These are phyloP conservation scores for Branchipolynoe longqiensis DNA, from an alignment of 2,888 invertebrate species.

Conservation along the genomic window DNA sequence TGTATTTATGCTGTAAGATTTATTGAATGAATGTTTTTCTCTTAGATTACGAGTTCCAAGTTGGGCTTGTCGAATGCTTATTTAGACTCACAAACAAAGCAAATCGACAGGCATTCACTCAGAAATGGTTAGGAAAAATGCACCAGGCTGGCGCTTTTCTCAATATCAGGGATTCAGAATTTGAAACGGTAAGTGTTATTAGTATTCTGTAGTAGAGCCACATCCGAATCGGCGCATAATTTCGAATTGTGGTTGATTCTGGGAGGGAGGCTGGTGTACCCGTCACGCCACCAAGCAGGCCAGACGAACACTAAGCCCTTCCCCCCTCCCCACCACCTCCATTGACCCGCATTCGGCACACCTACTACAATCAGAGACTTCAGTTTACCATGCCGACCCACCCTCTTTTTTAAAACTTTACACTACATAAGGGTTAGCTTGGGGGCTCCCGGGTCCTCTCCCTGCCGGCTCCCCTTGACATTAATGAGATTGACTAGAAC, in stretches of 20 bases:
- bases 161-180: constrained; percentile 32
- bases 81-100: constrained; percentile 29
- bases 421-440: too few species aligned
- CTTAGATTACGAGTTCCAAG: constrained; percentile 42
- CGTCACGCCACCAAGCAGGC: too few species aligned
- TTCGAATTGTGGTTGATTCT: background rate
- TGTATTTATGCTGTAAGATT: background rate
- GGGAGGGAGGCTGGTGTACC: too few species aligned
- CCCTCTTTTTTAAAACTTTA: too few species aligned
- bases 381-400: too few species aligned
- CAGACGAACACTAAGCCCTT: too few species aligned
- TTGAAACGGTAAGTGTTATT: constrained; percentile 48
- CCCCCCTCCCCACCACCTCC: too few species aligned
- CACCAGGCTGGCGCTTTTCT: background rate
- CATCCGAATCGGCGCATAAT: background rate
- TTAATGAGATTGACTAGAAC: too few species aligned
- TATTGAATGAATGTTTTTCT: background rate
- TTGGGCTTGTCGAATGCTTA: constrained; percentile 8
- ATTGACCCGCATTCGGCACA: too few species aligned
- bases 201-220: background rate
- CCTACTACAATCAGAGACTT: too few species aligned
- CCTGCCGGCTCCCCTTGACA: too few species aligned
- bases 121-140: constrained; percentile 1
- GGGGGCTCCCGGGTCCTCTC: too few species aligned
- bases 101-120: background rate